Evolutionary conservation across 2,797 vertebrate species (phyloP), one percentile per base, ranked within the genome.

Genomic region (Chelon auratus): DNA sequence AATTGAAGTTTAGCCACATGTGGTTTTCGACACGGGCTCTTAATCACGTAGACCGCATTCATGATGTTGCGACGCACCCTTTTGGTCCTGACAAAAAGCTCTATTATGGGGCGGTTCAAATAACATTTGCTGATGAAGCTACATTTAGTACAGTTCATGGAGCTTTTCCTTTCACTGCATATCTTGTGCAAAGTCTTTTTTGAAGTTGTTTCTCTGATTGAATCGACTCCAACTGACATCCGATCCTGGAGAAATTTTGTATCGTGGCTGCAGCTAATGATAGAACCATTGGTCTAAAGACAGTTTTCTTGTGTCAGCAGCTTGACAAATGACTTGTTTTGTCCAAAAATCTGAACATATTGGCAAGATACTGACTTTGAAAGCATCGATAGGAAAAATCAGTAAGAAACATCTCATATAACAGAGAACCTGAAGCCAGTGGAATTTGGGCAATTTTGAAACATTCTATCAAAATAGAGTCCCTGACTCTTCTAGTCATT

Each of bases 41-140:
- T 77, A 55, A 65, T 73, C 73, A 76, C 67, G 12, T 36, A 36
- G 75, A 82, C 68, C 71, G 63, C 58, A 81, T 59, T 59, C 20
- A 22, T 30, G 37, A 47, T 68, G 14, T 57, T 74, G 47, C 2
- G 47, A 62, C 17, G 61, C 30, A 62, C 9, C 57, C 6, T 17
- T 82, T 72, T 60, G 62, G 72, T 59, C 62, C 20, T 53, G 70
- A 64, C 56, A 51, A 36, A 72, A 72, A 68, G 18, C 33, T 18
- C 26, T 2, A 26, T 45, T 76, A 36, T 70, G 43, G 30, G 15
- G 40, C 8, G 1, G 37, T 65, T 64, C n/a, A 24, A 79, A 57
- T 58, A 43, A 63, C 8, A 43, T 76, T 64, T 56, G 48, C 50
- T 50, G 39, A 6, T 54, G 22, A 68, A 72, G 17, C 54, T 47